Base-by-base conservation (phyloP, 2,888 invertebrate genomes). In the Drosophila tanythrix region DNA sequence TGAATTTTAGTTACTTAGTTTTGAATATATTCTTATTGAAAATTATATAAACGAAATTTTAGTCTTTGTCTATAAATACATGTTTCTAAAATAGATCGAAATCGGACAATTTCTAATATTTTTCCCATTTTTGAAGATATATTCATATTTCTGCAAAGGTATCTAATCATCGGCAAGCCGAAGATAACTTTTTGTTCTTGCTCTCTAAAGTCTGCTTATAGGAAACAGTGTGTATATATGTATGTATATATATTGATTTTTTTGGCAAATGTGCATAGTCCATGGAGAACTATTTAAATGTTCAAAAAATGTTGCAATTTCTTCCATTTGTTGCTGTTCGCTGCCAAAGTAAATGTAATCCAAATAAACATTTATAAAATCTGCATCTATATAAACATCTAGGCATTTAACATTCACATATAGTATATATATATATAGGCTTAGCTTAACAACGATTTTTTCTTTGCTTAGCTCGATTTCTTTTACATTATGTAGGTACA, bases 321-420 rank as follows among this genome's bases (percentile, higher is more conserved):
- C 36, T 25, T 56, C 27, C 52, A 46, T 35, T 52, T 50, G 21
- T 36, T 50, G 51, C 50, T 62, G 21, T 48, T 70, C 38, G 18
- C 55, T 59, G 48, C 57, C 73, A 79, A 81, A 64, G 70, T 74
- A 70, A 79, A 64, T 36, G 35, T 66, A 74, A 64, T 70, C 55
- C 25, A 79, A 79, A 70, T 67, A 76, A 76, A 76, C 61, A 57
- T 57, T 62, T 74, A 79, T 70, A 81, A 88, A 81, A 79, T 63
- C 36, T 69, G 56, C 40, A 43, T 51, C 60, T 65, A 73, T 80
- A 67, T 81, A 43, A 57, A 78, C 69, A 72, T 55, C 51, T 67
- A 82, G 43, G 21, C 43, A 70, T 68, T 33, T 64, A 73, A 74
- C 63, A 80, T 61, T 65, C 57, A 53, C 53, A 70, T 69, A 64